phyloP scores from a whole-genome alignment of 2,888 invertebrate species.

The Seira sanloemensis region DNA sequence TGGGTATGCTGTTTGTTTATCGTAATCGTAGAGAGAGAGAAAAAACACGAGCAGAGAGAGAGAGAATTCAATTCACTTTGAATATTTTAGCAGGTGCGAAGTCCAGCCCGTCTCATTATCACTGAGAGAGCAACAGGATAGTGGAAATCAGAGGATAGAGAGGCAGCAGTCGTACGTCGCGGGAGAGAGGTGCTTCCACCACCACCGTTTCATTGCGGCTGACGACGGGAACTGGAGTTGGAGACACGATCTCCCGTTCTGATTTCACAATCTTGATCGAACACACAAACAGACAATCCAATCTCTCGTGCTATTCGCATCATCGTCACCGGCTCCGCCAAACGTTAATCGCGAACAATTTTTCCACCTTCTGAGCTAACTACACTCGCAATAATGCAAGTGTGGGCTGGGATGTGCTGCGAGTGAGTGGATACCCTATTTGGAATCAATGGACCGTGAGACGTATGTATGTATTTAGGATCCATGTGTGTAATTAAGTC shows the following conservation, averaged over 20 bases:
- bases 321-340: not conserved
- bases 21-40: not conserved
- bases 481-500: not conserved
- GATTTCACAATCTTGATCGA: not conserved
- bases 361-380: not conserved
- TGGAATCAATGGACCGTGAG: not conserved
- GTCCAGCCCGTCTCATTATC: slow-evolving; percentile 33
- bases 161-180: too few species aligned
- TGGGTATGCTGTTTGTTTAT: not conserved
- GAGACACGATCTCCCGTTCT: not conserved
- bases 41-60: too few species aligned
- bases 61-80: slow-evolving; percentile 19
- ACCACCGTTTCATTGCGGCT: not conserved
- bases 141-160: not conserved
- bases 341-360: not conserved
- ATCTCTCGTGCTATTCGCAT: not conserved
- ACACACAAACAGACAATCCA: too few species aligned
- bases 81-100: slow-evolving; percentile 55
- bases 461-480: too few species aligned
- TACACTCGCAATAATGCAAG: not conserved
- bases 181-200: too few species aligned
- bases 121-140: not conserved
- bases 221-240: not conserved
- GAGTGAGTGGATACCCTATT: not conserved
- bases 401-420: not conserved